Base-by-base conservation (phyloP, 1,140 invertebrate genomes). In the Nymphalis io region DNA sequence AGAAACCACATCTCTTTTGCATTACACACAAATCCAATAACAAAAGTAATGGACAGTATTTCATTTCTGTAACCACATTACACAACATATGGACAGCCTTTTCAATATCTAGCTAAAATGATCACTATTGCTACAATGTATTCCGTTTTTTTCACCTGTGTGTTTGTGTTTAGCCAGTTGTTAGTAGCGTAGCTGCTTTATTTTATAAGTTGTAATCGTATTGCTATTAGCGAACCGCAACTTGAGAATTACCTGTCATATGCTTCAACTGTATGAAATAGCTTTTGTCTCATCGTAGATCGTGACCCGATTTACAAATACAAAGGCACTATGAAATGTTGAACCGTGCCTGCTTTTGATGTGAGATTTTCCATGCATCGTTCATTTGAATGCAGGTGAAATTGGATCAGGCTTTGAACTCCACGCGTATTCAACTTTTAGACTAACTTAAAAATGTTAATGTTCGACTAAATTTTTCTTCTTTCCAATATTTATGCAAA, bases 281-380 rank as follows among this genome's bases (percentile, higher is more conserved):
- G 66, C 60, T 69, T 63, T 69, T 69, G 53, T 69, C 67, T 69
- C 40, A 39, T 63, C 59, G 21, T 44, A 61, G 48, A 60, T 68
- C 66, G 68, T 70, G 68, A 70, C 68, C 68, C 42, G 60, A 48
- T 70, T 70, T 59, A 62, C 53, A 48, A 57, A 70, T 63, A 61
- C 65, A 68, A 70, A 70, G 68, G 53, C 21, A 44, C 68, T 70
- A 58, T 70, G 68, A 63, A 62, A 62, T 63, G 53, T 70, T 46
- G 60, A 70, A 62, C n/a, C 55, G 53, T 44, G 48, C 48, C 51
- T 38, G 57, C 16, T 59, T 70, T 70, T 70, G 46, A 70, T 63
- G 48, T 55, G 42, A 62, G 63, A 53, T 58, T 69, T 69, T 62
- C 67, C 58, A 53, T 44, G 59, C 67, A 55, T 18, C 42, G 40